These are phyloP conservation scores for Echiichthys vipera DNA, from an alignment of 2,797 vertebrate species.

Conservation along the genomic window DNA sequence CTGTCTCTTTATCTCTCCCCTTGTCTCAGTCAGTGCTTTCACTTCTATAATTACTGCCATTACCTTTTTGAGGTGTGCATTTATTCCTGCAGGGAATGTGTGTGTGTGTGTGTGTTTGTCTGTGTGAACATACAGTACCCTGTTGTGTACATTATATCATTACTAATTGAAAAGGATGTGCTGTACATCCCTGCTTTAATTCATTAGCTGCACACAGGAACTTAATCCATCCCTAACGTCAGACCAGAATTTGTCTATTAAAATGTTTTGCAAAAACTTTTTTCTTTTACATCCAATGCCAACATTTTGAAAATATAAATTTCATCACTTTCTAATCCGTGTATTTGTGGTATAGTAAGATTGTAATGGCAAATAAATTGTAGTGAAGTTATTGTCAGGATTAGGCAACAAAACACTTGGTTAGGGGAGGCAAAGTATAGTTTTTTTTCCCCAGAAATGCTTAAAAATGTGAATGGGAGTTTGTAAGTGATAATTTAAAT, in stretches of 20 bases:
- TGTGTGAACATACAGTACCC: neutral
- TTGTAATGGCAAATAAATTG: neutral
- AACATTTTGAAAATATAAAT: neutral
- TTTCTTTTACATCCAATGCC: neutral
- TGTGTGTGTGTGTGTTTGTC: neutral
- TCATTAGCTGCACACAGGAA: slow-evolving; percentile 4
- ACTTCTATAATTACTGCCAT: slow-evolving; percentile 39
- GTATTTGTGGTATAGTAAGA: neutral
- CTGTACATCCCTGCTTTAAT: slow-evolving; percentile 1
- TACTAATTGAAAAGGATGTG: neutral
- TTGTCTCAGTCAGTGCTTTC: slow-evolving; percentile 13
- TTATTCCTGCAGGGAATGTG: slow-evolving; percentile 23
- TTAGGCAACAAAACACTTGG: neutral
- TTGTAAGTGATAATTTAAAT: neutral
- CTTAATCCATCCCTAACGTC: neutral
- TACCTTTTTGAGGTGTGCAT: slow-evolving; percentile 27
- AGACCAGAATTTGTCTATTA: neutral
- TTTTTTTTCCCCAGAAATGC: too few species aligned
- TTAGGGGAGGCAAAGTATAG: neutral
- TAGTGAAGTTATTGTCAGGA: neutral
- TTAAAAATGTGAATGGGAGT: neutral
- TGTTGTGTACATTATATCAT: slow-evolving; percentile 1
- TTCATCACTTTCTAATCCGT: neutral
- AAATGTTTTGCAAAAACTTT: neutral
- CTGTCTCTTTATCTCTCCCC: slow-evolving; percentile 6